Conservation (phyloP, 2,888 invertebrate genomes). For the Osmoderma eremita region DNA sequence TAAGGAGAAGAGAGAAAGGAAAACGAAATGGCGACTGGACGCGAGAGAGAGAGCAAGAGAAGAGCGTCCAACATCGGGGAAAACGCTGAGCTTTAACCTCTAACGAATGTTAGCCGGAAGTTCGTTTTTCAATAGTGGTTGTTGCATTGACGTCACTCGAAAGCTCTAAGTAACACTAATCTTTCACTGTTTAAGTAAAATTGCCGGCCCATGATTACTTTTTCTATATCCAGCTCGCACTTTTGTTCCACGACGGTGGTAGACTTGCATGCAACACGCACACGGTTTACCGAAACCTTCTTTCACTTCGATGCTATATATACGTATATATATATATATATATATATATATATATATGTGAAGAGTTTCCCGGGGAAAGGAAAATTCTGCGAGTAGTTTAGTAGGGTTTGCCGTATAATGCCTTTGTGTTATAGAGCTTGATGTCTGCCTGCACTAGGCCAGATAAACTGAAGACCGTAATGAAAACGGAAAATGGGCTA, state of each 20-base stretch:
- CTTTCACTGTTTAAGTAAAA: neutral
- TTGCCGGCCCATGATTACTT: conserved; percentile 2
- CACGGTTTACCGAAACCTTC: neutral
- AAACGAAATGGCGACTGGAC: conserved; percentile 3
- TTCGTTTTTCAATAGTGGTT: conserved; percentile 26
- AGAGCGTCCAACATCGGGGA: neutral
- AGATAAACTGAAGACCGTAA: conserved; percentile 48
- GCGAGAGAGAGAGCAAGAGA: neutral
- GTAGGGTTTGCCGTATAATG: conserved; percentile 36
- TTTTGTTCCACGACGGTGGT: conserved; percentile 10
- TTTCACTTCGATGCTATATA: neutral
- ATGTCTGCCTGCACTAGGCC: conserved; percentile 43
- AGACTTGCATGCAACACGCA: conserved; percentile 29
- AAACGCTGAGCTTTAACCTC: conserved; percentile 19
- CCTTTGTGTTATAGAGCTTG: conserved; percentile 38
- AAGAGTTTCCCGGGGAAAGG: conserved; percentile 7
- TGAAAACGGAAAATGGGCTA: conserved; percentile 43
- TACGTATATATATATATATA: too few relatives aligned
- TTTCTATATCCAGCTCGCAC: conserved; percentile 22
- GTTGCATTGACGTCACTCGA: conserved; percentile 24
- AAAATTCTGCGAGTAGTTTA: conserved; percentile 18
- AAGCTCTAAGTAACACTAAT: too few relatives aligned
- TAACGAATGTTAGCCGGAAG: conserved; percentile 20
- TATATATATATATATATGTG: too few relatives aligned
- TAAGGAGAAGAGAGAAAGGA: conserved; percentile 9